Evolutionary conservation across 2,797 vertebrate genomes (phyloP).

Genomic region (Sebastes minor): DNA sequence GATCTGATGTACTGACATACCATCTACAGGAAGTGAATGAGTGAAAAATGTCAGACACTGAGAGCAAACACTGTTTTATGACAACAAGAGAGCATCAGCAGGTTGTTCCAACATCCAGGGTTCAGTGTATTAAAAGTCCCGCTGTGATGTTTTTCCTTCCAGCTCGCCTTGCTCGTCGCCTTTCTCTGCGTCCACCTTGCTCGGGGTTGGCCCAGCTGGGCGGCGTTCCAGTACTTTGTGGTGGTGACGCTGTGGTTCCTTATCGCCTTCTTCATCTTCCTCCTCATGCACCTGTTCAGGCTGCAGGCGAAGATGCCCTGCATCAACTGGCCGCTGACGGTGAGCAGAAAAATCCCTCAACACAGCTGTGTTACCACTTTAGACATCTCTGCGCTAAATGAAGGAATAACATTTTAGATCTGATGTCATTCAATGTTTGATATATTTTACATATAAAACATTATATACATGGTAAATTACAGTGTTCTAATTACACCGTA

Average conservation of each 20-base stretch:
- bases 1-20: too few species aligned
- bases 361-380: background rate
- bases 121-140: too few species aligned
- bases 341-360: slow-evolving; percentile 65
- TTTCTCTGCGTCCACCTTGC: slow-evolving; percentile 87
- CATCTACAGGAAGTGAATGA: too few species aligned
- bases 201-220: slow-evolving; percentile 70
- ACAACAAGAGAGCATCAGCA: background rate
- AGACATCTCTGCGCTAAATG: too few species aligned
- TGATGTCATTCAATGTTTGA: too few species aligned
- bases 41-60: too few species aligned
- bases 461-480: too few species aligned
- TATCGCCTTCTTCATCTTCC: slow-evolving; percentile 89
- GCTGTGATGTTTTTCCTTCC: slow-evolving; percentile 6
- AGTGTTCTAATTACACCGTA: too few species aligned
- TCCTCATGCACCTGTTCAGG: slow-evolving; percentile 88
- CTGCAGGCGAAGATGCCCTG: slow-evolving; percentile 88
- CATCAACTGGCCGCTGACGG: slow-evolving; percentile 93
- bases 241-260: slow-evolving; percentile 91
- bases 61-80: background rate
- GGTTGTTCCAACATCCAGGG: too few species aligned
- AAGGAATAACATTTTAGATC: too few species aligned
- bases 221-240: slow-evolving; percentile 88
- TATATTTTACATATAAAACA: too few species aligned
- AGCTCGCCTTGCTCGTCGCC: slow-evolving; percentile 88